A percentile compares a stretch with the other conserved stretches of the same genome.
Conservation (phyloP, 2,888 invertebrate genomes). For the Iselma pallidipennis region DNA sequence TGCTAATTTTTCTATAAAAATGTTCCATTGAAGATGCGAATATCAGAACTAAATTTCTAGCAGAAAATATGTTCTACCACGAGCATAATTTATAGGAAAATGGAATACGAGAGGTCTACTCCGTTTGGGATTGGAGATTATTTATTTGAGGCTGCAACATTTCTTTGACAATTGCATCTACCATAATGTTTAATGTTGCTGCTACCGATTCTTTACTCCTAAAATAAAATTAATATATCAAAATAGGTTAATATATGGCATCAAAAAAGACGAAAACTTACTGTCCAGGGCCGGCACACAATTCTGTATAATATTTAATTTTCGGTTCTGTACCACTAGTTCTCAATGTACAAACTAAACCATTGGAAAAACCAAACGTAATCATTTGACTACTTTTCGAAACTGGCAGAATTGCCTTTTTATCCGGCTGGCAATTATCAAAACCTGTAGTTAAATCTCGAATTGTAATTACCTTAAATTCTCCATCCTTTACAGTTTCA, state of each 20-base stretch:
- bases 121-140: slow-evolving; percentile 58
- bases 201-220: slow-evolving; percentile 71
- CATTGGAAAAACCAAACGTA: slow-evolving; percentile 87
- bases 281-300: slow-evolving; percentile 69
- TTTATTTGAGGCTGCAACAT: slow-evolving; percentile 79
- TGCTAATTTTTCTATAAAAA: too few species aligned
- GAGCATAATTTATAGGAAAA: too few species aligned
- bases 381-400: slow-evolving; percentile 85
- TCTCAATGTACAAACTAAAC: slow-evolving; percentile 83
- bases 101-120: too few species aligned
- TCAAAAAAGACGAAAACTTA: slow-evolving; percentile 52
- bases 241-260: not conserved
- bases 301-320: slow-evolving; percentile 96
- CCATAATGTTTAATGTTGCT: slow-evolving; percentile 70
- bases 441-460: slow-evolving; percentile 90
- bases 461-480: slow-evolving; percentile 68
- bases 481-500: slow-evolving; percentile 63
- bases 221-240: slow-evolving; percentile 45
- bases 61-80: too few species aligned
- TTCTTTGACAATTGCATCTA: slow-evolving; percentile 76
- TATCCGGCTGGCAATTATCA: slow-evolving; percentile 72
- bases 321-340: slow-evolving; percentile 99
- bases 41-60: too few species aligned
- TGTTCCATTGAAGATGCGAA: too few species aligned
- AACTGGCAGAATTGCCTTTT: slow-evolving; percentile 70